These are phyloP conservation scores for Melanostoma mellinum DNA, from an alignment of 2,888 invertebrate genomes.

Conservation along the genomic window DNA sequence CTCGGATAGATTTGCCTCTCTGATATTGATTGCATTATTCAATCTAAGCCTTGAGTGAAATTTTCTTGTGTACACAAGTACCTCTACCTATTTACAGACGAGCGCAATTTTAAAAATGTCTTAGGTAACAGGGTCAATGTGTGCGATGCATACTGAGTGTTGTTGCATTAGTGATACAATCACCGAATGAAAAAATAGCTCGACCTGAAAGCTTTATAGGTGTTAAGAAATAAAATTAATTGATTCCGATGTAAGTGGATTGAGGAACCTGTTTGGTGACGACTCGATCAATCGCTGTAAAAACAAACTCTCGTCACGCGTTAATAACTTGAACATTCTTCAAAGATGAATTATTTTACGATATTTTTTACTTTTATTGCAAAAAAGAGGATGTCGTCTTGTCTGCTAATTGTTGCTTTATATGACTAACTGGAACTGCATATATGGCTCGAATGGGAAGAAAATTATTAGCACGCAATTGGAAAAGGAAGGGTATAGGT, in stretches of 20 bases:
- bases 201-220: neutral
- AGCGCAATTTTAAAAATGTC: neutral
- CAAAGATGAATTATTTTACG: conserved; percentile 4
- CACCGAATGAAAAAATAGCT: neutral
- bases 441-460: no score
- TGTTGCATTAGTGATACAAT: neutral
- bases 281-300: neutral
- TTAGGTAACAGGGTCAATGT: conserved; percentile 8
- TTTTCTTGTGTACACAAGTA: conserved; percentile 8
- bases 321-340: conserved; percentile 3
- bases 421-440: no score
- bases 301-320: neutral
- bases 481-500: no score
- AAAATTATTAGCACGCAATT: no score
- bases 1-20: conserved; percentile 2
- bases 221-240: neutral
- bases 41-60: conserved; percentile 24
- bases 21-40: conserved; percentile 26
- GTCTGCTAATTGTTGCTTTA: no score
- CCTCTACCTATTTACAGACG: no score
- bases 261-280: neutral
- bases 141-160: neutral
- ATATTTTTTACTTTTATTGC: neutral
- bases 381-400: neutral
- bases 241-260: neutral